Percentiles rank a stretch among this genome's conserved stretches.
phyloP scores from a whole-genome alignment of 2,113 vertebrate genomes.

The Pardalotus punctatus region DNA sequence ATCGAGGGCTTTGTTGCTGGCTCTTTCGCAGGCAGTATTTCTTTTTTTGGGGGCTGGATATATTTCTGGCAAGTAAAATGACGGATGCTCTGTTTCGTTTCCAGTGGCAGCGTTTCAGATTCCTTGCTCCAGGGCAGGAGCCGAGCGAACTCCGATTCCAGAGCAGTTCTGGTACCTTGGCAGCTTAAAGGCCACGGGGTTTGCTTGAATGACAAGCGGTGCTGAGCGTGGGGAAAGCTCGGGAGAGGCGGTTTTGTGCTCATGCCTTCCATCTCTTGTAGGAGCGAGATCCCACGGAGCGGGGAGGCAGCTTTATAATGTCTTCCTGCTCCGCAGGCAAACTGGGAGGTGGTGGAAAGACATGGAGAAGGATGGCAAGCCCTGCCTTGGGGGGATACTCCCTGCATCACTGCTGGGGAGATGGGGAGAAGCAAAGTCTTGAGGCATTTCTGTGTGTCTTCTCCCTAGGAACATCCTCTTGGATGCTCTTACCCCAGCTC shows the following conservation, averaged over 20 bases:
- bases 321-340: not conserved
- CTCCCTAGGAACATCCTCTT: not conserved
- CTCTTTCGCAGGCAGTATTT: slow-evolving; percentile 71
- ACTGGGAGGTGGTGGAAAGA: not conserved
- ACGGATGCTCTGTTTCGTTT: slow-evolving; percentile 75
- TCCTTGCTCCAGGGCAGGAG: slow-evolving; percentile 64
- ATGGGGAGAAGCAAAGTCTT: not conserved
- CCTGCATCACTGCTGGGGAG: rapidly evolving
- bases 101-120: slow-evolving; percentile 68
- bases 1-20: slow-evolving; percentile 73
- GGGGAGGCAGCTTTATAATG: not conserved
- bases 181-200: slow-evolving; percentile 45
- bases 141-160: slow-evolving; percentile 44
- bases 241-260: not conserved
- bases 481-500: not conserved
- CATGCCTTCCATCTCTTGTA: not conserved
- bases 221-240: not conserved
- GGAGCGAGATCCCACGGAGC: not conserved
- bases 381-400: not conserved
- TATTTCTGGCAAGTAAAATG: slow-evolving; percentile 76
- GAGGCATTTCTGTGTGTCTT: not conserved
- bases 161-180: slow-evolving; percentile 61
- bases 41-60: slow-evolving; percentile 77
- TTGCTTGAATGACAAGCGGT: slow-evolving; percentile 42
- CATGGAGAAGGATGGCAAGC: not conserved